Base-by-base conservation (phyloP, 53 echinoderm and acorn worm genomes). In the Temnopleurus reevesii region DNA sequence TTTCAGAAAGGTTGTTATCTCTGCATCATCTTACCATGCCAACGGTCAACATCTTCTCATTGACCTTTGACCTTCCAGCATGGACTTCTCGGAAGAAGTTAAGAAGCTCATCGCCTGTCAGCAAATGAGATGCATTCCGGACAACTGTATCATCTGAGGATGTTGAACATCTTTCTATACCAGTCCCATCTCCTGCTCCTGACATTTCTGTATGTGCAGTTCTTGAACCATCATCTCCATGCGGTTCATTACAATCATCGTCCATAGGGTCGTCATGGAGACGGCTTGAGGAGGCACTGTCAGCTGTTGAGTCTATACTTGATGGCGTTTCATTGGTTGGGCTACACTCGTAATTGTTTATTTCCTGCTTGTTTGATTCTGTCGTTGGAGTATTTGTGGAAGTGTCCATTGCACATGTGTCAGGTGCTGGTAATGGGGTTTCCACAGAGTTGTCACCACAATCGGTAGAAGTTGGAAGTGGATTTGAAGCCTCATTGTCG, bases 91-190 rank as follows among this genome's bases (percentile, higher is more conserved):
- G 86, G 0, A 98, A 81, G 57, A 98, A 57, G 5, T 91, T 91
- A 23, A 98, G 91, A 2, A 98, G 91, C 84, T 98, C 90, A 44
- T 98, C 99, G 26, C 99, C 99, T 0, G 91, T 97, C 47, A 97
- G 77, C 47, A 97, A 91, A 25, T 89, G 65, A 5, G 65, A 65
- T 66, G 66, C 51, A 66, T 87, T 87, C 30, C 27, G 34, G 3
- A 85, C 61, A 25, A 12, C 26, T 30, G 26, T 47, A 3, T 27
- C 49, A 5, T 12, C 12, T 28, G 15, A 4, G 29, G 79, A 79
- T 79, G 51, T 35, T 46, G 46, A 45, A 79, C 79, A 83, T n/a
- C n/a, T n/a, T 15, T 64, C 44, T 4, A 26, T 12, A 26, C 27
- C 71, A 65, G 9, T 24, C n/a, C 60, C 83, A 49, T 86, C 86